Evolutionary conservation across 2,113 vertebrate species (phyloP), one percentile per base, ranked within the genome.

Genomic region (Motacilla alba): DNA sequence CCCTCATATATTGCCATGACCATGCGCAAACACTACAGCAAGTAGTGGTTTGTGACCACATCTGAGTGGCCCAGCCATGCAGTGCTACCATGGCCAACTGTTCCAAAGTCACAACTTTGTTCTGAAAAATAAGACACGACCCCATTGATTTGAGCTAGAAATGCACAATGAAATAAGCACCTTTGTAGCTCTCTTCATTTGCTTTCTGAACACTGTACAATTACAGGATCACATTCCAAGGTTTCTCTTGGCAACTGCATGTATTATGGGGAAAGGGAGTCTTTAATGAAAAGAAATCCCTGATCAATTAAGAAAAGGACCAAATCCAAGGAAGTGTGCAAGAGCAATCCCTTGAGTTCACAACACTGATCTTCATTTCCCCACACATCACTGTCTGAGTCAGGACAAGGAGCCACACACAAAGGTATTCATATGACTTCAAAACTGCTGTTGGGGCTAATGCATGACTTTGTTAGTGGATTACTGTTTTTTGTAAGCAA

Each of bases 21-120:
- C 10, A 3, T 22, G 30, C 50, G 60, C 0, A 0, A 81, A 43
- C 2, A 7, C 41, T 44, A 26, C 26, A 62, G 52, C n/a, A 55
- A 81, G 20, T 2, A 60, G 22, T 87, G 73, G 10, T 59, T 95
- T 62, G 74, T 2, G 4, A 62, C 35, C 12, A 10, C 13, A 53
- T 52, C 52, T 33, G 17, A 12, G 30, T 44, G 67, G 53, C 26
- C 68, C 56, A 81, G 68, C 21, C 67, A 77, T 4, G 2, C 20
- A 33, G 53, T 5, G 43, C 41, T 80, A 82, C 46, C 37, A 73
- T 18, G 10, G 50, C 53, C 46, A 68, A 47, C 15, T 4, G 3
- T 19, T 63, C 28, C 26, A 35, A 76, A 85, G n/a, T 18, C 24
- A 68, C 1, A 0, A 58, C 20, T 69, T 9, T 33, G 27, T 21